phyloP scores from a whole-genome alignment of 2,888 invertebrate species.

The Margaritifera margaritifera region DNA sequence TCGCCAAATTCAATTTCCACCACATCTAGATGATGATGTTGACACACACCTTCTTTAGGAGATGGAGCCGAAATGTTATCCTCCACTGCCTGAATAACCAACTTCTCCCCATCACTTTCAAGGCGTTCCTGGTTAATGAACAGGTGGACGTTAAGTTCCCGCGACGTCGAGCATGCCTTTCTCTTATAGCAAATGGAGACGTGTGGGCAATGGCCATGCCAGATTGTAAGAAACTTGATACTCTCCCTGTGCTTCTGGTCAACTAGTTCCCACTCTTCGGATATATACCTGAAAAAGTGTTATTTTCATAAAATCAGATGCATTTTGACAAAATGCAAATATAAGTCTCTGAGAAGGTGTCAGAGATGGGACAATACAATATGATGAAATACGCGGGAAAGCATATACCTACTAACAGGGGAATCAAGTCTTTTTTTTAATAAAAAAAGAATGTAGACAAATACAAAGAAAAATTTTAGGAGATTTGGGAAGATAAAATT shows the following conservation, averaged over 20 bases:
- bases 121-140: slow-evolving; percentile 37
- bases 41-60: slow-evolving; percentile 2
- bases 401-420: too few species aligned
- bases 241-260: slow-evolving; percentile 27
- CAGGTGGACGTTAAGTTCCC: slow-evolving; percentile 45
- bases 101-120: slow-evolving; percentile 41
- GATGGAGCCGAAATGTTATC: slow-evolving; percentile 14
- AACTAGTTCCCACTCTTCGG: slow-evolving; percentile 44
- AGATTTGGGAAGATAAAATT: too few species aligned
- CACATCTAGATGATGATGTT: slow-evolving; percentile 17
- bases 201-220: slow-evolving; percentile 56
- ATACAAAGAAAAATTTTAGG: too few species aligned
- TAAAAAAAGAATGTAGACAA: too few species aligned
- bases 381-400: too few species aligned
- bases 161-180: neutral
- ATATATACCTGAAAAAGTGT: slow-evolving; percentile 34
- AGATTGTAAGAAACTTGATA: slow-evolving; percentile 43
- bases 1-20: slow-evolving; percentile 11
- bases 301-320: neutral
- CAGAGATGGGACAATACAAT: too few species aligned
- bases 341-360: too few species aligned
- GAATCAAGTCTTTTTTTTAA: too few species aligned
- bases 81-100: slow-evolving; percentile 44
- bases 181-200: slow-evolving; percentile 44
- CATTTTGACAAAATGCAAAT: too few species aligned